Evolutionary conservation across 2,797 vertebrate species (phyloP).

Genomic region (Picus viridis): DNA sequence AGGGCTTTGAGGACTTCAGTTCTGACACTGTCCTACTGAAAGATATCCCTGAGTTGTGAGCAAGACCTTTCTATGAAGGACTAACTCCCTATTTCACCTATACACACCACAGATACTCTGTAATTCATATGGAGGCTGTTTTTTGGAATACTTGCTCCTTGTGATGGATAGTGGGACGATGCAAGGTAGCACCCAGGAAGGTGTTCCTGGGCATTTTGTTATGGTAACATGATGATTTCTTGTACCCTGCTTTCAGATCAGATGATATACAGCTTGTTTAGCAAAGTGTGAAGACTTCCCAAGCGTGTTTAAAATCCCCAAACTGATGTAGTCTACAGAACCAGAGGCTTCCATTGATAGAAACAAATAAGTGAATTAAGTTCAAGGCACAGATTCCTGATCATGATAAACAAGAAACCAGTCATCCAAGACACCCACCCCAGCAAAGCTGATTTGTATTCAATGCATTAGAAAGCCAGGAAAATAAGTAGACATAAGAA

Average conservation of each 20-base stretch:
- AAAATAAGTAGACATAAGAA: neutral
- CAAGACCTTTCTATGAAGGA: neutral
- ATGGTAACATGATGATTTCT: neutral
- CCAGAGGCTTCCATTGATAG: neutral
- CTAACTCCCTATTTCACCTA: neutral
- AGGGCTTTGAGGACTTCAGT: neutral
- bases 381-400: neutral
- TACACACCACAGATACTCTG: too few species aligned
- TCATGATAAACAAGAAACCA: neutral
- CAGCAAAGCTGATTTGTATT: neutral
- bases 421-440: neutral
- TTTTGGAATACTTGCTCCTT: neutral
- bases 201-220: neutral
- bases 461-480: neutral
- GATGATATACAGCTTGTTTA: neutral
- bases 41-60: neutral
- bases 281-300: neutral
- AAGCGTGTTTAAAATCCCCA: neutral
- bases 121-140: neutral
- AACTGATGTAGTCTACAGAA: neutral
- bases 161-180: neutral
- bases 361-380: neutral
- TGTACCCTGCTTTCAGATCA: neutral
- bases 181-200: neutral
- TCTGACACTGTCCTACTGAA: neutral